These are phyloP conservation scores for Erpornis zantholeuca DNA, from an alignment of 2,113 vertebrate species.

Conservation along the genomic window DNA sequence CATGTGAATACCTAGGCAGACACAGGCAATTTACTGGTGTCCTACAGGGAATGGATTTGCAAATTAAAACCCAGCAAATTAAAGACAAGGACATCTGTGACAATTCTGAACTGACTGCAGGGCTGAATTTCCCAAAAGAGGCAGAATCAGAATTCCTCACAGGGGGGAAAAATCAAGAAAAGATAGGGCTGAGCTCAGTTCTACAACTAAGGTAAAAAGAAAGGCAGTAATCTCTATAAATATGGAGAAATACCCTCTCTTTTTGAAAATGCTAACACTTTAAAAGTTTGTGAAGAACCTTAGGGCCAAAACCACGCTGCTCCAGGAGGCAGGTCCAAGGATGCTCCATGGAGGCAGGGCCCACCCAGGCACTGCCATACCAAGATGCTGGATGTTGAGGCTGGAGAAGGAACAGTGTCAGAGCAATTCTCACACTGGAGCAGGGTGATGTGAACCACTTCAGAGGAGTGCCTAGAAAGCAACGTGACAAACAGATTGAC, in stretches of 20 bases:
- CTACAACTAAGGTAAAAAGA: neutral
- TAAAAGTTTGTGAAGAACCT: neutral
- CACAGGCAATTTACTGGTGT: neutral
- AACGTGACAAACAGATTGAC: neutral
- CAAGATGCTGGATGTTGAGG: neutral
- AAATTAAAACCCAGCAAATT: constrained; percentile 29
- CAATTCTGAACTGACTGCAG: neutral
- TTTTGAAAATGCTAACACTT: neutral
- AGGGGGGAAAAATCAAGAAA: neutral
- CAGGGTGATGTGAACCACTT: neutral
- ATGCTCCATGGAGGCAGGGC: neutral
- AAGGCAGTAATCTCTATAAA: neutral
- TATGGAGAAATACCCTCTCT: neutral
- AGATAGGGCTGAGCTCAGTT: neutral
- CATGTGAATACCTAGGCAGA: neutral
- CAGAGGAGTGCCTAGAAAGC: neutral
- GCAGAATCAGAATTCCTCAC: neutral
- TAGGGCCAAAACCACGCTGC: neutral
- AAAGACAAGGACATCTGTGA: constrained; percentile 26
- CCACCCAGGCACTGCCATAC: neutral
- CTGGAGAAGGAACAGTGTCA: neutral
- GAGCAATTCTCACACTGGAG: neutral
- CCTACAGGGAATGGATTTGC: neutral
- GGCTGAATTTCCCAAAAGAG: neutral
- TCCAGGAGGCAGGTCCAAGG: neutral